Conservation (phyloP, 1,140 invertebrate species). For the Leptinotarsa undecemlineata region DNA sequence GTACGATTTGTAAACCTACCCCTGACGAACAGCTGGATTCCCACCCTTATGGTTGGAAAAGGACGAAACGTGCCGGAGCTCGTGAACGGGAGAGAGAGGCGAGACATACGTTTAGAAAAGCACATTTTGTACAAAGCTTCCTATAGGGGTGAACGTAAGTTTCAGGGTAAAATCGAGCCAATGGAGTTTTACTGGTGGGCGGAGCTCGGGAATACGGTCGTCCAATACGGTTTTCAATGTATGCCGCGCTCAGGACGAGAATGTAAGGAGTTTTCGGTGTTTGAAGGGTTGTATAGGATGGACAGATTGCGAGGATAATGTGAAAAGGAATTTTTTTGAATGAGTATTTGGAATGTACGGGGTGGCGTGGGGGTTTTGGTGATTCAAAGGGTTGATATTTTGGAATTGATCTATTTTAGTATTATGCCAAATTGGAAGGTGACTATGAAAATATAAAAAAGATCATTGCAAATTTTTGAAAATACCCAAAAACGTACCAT, state of each 20-base stretch:
- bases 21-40: slow-evolving; percentile 46
- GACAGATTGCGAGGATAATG: slow-evolving; percentile 36
- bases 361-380: neutral
- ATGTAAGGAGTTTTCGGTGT: slow-evolving; percentile 16
- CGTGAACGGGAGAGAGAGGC: slow-evolving; percentile 34
- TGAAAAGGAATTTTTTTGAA: slow-evolving; percentile 29
- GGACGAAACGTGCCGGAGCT: slow-evolving; percentile 27
- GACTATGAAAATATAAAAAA: too few relatives aligned
- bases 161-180: slow-evolving; percentile 53
- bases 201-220: slow-evolving; percentile 54
- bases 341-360: slow-evolving; percentile 20
- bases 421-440: too few relatives aligned
- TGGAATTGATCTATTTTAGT: too few relatives aligned
- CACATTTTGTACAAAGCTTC: slow-evolving; percentile 51
- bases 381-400: too few relatives aligned
- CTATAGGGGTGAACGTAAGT: slow-evolving; percentile 55
- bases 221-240: slow-evolving; percentile 58
- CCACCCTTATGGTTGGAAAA: slow-evolving; percentile 43
- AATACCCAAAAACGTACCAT: too few relatives aligned
- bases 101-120: slow-evolving; percentile 41
- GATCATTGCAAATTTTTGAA: too few relatives aligned
- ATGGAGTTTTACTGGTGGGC: slow-evolving; percentile 50
- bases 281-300: slow-evolving; percentile 32
- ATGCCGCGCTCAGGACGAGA: slow-evolving; percentile 33
- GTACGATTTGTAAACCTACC: slow-evolving; percentile 49